Evolutionary conservation across 2,113 vertebrate species (phyloP).

Genomic region (Mustela nigripes): DNA sequence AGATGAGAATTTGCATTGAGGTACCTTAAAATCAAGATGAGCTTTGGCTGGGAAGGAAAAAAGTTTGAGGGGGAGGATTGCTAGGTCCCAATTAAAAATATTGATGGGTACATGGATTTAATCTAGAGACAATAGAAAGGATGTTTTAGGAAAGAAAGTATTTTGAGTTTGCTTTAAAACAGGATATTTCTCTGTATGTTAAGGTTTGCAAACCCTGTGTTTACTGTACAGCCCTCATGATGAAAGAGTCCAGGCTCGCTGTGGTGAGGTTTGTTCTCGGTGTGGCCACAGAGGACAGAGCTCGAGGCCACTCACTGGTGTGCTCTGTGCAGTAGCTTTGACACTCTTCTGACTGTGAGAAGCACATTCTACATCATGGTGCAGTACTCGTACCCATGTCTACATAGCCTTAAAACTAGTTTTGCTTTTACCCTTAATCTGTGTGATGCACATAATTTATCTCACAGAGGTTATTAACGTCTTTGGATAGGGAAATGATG

Average conservation of each 20-base stretch:
- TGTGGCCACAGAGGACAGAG: not conserved
- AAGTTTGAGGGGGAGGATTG: slow-evolving; percentile 7
- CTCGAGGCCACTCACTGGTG: not conserved
- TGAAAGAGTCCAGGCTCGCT: not conserved
- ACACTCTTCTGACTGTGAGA: slow-evolving; percentile 21
- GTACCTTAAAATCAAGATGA: slow-evolving; percentile 52
- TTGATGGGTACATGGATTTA: not conserved
- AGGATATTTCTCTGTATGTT: slow-evolving; percentile 55
- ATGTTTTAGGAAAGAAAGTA: slow-evolving; percentile 47
- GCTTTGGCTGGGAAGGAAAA: not conserved
- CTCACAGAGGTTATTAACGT: not conserved
- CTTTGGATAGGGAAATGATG: not conserved
- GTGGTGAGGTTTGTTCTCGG: slow-evolving; percentile 57
- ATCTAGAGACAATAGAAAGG: not conserved
- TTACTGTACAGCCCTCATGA: not conserved
- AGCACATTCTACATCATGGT: not conserved
- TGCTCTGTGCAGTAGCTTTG: not conserved
- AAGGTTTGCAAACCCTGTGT: slow-evolving; percentile 19
- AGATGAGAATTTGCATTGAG: slow-evolving; percentile 49
- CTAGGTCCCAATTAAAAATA: not conserved
- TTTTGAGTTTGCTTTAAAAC: slow-evolving; percentile 49
- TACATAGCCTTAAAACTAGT: not conserved
- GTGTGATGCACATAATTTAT: not conserved
- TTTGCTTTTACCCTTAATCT: not conserved
- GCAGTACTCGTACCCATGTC: not conserved